phyloP scores from a whole-genome alignment of 2,113 vertebrate genomes.

The Semnopithecus entellus region DNA sequence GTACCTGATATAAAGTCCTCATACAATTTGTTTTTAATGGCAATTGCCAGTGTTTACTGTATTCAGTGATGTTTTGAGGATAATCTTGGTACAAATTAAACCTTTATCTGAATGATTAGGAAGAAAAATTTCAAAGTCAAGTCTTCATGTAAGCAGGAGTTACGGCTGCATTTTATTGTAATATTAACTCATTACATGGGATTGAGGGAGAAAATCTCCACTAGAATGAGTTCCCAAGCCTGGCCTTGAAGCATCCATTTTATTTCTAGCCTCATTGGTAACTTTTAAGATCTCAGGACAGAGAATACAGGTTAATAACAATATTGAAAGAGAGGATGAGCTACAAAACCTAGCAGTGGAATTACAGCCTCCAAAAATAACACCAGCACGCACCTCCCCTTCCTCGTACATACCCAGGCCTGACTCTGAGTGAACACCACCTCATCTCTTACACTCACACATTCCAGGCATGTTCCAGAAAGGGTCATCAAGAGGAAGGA shows the following conservation, averaged over 20 bases:
- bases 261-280: background rate
- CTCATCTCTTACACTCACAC: background rate
- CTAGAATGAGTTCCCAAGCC: background rate
- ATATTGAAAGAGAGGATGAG: background rate
- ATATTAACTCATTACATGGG: background rate
- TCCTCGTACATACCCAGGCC: background rate
- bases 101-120: background rate
- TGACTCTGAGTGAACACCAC: background rate
- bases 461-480: background rate
- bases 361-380: background rate
- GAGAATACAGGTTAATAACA: background rate
- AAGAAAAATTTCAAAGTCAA: conserved; percentile 22
- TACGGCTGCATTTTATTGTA: background rate
- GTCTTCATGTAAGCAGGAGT: background rate
- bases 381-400: no score
- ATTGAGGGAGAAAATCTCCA: background rate
- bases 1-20: background rate
- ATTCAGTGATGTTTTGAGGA: background rate
- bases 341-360: background rate
- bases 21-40: background rate
- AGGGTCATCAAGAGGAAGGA: conserved; percentile 58
- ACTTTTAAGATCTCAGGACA: background rate
- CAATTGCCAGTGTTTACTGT: background rate
- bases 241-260: background rate
- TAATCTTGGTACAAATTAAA: background rate